Conservation (phyloP, 1,140 invertebrate species). For the Danaus plexippus region DNA sequence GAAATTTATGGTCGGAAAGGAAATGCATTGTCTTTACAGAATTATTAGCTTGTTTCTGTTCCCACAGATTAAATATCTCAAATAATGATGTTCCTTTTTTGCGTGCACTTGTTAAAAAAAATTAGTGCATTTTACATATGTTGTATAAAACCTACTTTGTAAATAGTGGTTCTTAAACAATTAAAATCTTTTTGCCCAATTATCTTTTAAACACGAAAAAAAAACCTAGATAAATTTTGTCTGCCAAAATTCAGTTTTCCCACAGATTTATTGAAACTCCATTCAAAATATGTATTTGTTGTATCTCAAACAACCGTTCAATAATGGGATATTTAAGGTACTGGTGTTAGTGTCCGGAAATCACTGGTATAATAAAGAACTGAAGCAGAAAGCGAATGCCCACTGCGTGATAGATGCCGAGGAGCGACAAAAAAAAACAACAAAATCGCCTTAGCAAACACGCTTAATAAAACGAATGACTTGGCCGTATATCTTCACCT, state of each 20-base stretch:
- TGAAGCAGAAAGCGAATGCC: constrained; percentile 48
- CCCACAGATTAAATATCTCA: constrained; percentile 12
- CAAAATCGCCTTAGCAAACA: constrained; percentile 49
- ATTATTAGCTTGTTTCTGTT: constrained; percentile 32
- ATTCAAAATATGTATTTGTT: constrained; percentile 8
- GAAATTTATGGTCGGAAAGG: constrained; percentile 45
- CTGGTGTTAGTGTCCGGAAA: constrained; percentile 42
- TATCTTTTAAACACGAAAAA: neutral
- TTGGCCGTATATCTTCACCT: constrained; percentile 66
- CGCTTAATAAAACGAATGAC: constrained; percentile 47
- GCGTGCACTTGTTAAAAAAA: neutral
- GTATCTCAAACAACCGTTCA: neutral
- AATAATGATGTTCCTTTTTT: constrained; percentile 14
- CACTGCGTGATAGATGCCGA: constrained; percentile 66
- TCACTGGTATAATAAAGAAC: constrained; percentile 61
- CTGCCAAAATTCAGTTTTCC: constrained; percentile 3
- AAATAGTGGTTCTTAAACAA: too few relatives aligned
- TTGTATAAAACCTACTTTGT: too few relatives aligned
- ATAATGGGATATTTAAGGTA: constrained; percentile 6
- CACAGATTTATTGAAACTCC: neutral
- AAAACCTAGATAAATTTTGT: neutral
- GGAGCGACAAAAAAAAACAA: constrained; percentile 57
- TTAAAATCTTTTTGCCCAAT: neutral
- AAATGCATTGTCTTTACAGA: constrained; percentile 34
- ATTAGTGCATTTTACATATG: too few relatives aligned